Percentiles rank a stretch among this genome's conserved stretches.
These are phyloP conservation scores for Macrophya alboannulata DNA, from an alignment of 2,888 invertebrate genomes.

Conservation along the genomic window DNA sequence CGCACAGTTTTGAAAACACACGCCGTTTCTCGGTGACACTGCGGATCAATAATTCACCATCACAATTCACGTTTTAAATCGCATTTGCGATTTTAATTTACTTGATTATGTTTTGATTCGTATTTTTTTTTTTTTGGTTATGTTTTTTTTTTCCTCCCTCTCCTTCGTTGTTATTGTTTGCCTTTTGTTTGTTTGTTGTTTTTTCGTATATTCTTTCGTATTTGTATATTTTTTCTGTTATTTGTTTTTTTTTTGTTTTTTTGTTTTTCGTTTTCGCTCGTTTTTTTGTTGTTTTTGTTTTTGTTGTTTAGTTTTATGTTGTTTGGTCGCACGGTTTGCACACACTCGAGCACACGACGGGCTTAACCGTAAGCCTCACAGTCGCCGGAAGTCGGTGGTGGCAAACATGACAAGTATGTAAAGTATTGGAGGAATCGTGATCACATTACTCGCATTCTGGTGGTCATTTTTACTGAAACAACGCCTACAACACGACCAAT, in stretches of 20 bases:
- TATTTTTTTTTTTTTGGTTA: not conserved
- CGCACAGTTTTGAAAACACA: conserved; percentile 63
- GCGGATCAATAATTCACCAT: conserved; percentile 76
- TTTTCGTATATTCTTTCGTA: not conserved
- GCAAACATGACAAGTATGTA: conserved; percentile 85
- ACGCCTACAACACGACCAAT: conserved; percentile 84
- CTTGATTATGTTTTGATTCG: conserved; percentile 5
- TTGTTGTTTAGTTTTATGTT: conserved; percentile 51
- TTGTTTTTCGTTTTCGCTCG: not conserved
- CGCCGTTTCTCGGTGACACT: conserved; percentile 65
- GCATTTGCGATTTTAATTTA: conserved; percentile 27
- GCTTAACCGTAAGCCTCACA: conserved; percentile 61
- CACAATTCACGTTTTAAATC: conserved; percentile 60
- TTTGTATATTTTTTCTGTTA: conserved; percentile 24
- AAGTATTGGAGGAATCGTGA: conserved; percentile 89
- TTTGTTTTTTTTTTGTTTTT: not conserved
- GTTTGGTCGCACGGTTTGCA: conserved; percentile 48
- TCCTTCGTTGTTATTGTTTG: conserved; percentile 2
- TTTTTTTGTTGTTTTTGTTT: conserved; percentile 35
- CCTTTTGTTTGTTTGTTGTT: conserved; percentile 24
- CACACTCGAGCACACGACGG: conserved; percentile 61
- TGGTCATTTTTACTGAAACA: conserved; percentile 85
- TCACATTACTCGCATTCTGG: conserved; percentile 89
- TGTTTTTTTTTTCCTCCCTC: not conserved
- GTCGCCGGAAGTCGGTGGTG: conserved; percentile 74